Evolutionary conservation across 1,140 invertebrate species (phyloP).

Genomic region (Copidosoma floridanum): DNA sequence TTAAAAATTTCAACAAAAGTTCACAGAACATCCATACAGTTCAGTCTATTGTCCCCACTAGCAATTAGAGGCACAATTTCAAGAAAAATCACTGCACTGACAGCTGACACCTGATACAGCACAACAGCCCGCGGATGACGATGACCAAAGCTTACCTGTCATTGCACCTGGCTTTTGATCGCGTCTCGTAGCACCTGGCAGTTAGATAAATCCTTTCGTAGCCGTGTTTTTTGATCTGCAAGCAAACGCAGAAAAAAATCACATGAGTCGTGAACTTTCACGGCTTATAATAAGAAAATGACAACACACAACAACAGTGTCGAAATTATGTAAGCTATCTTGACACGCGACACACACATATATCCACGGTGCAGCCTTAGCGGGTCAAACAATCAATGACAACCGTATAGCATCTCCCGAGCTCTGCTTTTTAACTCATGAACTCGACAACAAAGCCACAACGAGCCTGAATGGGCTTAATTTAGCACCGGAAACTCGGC

Average conservation of each 20-base stretch:
- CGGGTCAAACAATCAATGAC: slow-evolving; percentile 34
- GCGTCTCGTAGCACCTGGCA: slow-evolving; percentile 38
- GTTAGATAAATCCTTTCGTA: slow-evolving; percentile 39
- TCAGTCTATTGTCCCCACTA: background rate
- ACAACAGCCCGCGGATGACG: too few species aligned
- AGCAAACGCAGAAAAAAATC: slow-evolving; percentile 18
- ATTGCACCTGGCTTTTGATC: slow-evolving; percentile 32
- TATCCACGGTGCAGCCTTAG: slow-evolving; percentile 33
- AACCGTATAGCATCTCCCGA: slow-evolving; percentile 16
- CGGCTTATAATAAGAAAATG: too few species aligned
- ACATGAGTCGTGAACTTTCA: too few species aligned
- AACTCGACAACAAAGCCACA: background rate
- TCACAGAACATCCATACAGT: background rate
- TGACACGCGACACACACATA: slow-evolving; percentile 37
- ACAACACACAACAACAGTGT: slow-evolving; percentile 3
- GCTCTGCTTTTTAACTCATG: background rate
- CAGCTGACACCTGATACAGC: background rate
- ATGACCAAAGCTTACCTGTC: slow-evolving; percentile 43
- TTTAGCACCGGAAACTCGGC: background rate
- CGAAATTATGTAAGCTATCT: slow-evolving; percentile 43
- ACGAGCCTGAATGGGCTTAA: background rate
- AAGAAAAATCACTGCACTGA: background rate
- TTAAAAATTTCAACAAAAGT: background rate
- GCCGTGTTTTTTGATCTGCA: slow-evolving; percentile 50
- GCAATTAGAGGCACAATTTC: background rate